phyloP scores from a whole-genome alignment of 92 coral and sea anemone genomes.

The Anthopleura xanthogrammica region DNA sequence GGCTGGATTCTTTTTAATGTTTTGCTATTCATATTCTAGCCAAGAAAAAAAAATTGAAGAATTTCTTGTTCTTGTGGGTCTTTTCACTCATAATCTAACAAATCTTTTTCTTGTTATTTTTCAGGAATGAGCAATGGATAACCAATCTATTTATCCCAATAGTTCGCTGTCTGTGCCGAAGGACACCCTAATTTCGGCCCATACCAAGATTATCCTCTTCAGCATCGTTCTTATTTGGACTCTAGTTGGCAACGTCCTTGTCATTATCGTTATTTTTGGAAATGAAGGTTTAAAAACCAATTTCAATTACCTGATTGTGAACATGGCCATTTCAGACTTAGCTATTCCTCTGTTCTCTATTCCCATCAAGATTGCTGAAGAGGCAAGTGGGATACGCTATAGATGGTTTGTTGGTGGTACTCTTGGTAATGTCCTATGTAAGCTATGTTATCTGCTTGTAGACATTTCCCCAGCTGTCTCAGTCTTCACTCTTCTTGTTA shows the following conservation, averaged over 20 bases:
- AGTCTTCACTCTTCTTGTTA: neutral
- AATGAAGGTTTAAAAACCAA: neutral
- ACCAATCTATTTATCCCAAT: neutral
- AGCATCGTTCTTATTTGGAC: neutral
- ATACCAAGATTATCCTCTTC: neutral
- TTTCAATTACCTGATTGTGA: conserved; percentile 2
- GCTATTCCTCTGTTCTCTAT: neutral
- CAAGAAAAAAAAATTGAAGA: no score
- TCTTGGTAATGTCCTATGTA: neutral
- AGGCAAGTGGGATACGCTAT: neutral
- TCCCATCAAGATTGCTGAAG: neutral
- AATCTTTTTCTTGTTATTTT: neutral
- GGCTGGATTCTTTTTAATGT: no score
- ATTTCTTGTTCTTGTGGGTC: no score
- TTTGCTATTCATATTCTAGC: no score
- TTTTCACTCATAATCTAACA: no score
- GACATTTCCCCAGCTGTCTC: conserved; percentile 4
- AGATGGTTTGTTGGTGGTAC: neutral
- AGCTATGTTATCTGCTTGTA: neutral
- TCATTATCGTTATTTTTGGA: neutral
- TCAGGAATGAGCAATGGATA: neutral
- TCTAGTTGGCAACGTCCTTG: neutral
- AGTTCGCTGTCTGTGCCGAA: no score
- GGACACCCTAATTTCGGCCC: neutral
- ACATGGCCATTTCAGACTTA: conserved; percentile 6